Evolutionary conservation across 2,113 vertebrate species (phyloP).

Genomic region (Apeltes quadracus): DNA sequence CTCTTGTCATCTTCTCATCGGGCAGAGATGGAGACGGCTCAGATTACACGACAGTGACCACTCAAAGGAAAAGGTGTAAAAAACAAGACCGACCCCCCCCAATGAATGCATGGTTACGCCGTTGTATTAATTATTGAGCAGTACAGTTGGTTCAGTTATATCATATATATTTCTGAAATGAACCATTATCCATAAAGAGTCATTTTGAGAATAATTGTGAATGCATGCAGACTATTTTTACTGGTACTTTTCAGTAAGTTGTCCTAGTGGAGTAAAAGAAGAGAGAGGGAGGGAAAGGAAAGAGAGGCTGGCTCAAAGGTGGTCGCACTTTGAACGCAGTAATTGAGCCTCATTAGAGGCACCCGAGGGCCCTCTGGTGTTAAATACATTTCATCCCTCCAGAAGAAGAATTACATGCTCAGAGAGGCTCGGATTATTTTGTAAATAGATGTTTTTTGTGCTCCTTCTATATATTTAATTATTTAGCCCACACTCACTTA

Average conservation of each 20-base stretch:
- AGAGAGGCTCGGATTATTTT: not conserved
- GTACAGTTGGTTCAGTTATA: not conserved
- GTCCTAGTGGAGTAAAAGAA: slow-evolving; percentile 50
- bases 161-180: not conserved
- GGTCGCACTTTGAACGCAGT: slow-evolving; percentile 46
- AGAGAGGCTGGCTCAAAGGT: slow-evolving; percentile 21
- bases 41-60: not conserved
- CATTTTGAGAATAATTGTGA: not conserved
- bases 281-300: not conserved
- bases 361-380: slow-evolving; percentile 29
- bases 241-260: slow-evolving; percentile 31
- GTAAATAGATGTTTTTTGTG: too few relatives aligned
- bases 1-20: not conserved
- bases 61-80: too few relatives aligned
- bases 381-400: not conserved
- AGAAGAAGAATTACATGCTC: not conserved
- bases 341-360: slow-evolving; percentile 56
- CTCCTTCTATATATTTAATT: too few relatives aligned
- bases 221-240: not conserved
- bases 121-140: not conserved
- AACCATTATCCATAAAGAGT: not conserved
- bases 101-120: too few relatives aligned
- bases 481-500: not conserved
- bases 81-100: too few relatives aligned
- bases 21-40: not conserved